Base-by-base conservation (phyloP, 2,888 invertebrate genomes). In the Neoscelio sp. region DNA sequence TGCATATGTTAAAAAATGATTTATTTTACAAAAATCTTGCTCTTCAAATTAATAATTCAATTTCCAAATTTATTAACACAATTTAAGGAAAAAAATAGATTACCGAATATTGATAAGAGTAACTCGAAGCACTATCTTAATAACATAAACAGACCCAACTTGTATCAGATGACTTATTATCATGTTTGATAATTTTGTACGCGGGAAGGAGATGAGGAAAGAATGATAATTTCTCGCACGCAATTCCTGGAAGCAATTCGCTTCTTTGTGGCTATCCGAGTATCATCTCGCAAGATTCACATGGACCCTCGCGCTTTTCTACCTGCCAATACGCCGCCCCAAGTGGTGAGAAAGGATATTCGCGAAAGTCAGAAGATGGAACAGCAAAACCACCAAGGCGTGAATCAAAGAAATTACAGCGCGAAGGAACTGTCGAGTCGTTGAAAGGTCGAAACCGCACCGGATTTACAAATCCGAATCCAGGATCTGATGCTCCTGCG, bases 351-450 rank as follows among this genome's bases (percentile, higher is more conserved):
- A 33, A 23, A 17, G 35, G 46, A 74, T 62, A 56, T 74, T 64
- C 50, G 64, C 64, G 58, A 54, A 64, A 67, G 26, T 44, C 58
- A 20, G 62, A 73, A 46, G 52, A 71, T 28, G 58, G 60, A 68
- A 17, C 67, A 30, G 33, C 48, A 17, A 42, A 80, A 78, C 56
- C 75, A 60, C 44, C 50, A 80, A 82, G 83, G 83, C 83, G 85
- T 83, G 84, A 86, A 85, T 84, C 80, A 82, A 84, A 86, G 83
- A 86, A 87, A 87, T 87, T 86, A 85, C 78, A 33, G 46, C 79
- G 65, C 79, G 68, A n/a, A n/a, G n/a, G 18, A 71, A 62, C 67
- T 13, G 54, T 58, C 10, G 46, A 30, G 33, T 8, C 40, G 67
- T 35, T 38, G 65, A 60, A 15, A 58, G 26, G 58, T 42, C 54